Evolutionary conservation across 2,797 vertebrate species (phyloP).

Genomic region (Phalloptychus januarius): DNA sequence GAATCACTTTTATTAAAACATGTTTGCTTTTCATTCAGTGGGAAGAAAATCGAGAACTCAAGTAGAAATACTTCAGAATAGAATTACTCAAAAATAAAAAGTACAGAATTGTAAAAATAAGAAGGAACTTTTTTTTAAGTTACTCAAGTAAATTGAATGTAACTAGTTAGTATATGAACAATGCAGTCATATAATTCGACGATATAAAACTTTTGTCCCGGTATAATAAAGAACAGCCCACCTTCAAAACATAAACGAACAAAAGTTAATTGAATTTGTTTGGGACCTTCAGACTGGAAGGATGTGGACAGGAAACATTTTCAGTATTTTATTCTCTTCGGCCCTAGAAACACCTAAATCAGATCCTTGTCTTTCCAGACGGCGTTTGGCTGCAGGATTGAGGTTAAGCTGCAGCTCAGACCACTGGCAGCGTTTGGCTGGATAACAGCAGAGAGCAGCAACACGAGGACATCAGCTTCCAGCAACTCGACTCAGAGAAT

Average conservation of each 20-base stretch:
- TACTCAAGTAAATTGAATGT: no score
- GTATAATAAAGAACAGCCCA: not conserved
- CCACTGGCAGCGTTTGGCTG: conserved; percentile 6
- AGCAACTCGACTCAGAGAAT: not conserved
- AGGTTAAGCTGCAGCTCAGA: conserved; percentile 54
- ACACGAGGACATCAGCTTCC: not conserved
- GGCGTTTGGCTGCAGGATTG: conserved; percentile 21
- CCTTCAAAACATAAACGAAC: not conserved
- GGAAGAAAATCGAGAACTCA: no score
- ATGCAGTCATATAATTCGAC: not conserved
- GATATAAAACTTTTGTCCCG: not conserved
- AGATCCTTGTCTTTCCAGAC: not conserved
- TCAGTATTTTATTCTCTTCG: not conserved
- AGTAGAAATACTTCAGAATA: no score
- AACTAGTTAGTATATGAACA: no score
- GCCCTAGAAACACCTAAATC: not conserved
- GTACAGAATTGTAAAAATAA: no score
- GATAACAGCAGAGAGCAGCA: conserved; percentile 5
- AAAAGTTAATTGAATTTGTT: not conserved
- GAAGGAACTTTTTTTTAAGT: no score
- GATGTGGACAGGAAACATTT: not conserved
- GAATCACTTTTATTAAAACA: no score
- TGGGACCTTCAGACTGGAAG: not conserved
- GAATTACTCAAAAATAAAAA: no score
- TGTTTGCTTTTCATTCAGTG: no score